phyloP scores from a whole-genome alignment of 2,888 invertebrate genomes.

The Orgyia antiqua region DNA sequence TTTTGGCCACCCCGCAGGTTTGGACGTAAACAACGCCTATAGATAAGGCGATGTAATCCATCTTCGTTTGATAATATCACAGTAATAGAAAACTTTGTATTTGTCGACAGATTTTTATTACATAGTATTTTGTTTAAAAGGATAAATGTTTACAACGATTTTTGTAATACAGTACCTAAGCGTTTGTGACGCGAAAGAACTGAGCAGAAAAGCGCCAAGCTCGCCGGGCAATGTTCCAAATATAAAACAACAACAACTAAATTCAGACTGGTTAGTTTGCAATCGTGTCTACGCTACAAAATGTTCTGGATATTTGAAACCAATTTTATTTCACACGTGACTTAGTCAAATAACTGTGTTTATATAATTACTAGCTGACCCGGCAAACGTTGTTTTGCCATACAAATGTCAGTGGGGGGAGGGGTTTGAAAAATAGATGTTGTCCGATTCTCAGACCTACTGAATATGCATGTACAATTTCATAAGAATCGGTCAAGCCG shows the following conservation, averaged over 20 bases:
- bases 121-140: no score
- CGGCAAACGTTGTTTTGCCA: no score
- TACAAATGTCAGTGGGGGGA: no score
- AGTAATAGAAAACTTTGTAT: conserved; percentile 17
- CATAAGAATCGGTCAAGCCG: no score
- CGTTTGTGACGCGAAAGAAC: conserved; percentile 47
- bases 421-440: no score
- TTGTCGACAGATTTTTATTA: conserved; percentile 13
- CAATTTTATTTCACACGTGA: conserved; percentile 33
- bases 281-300: conserved; percentile 32
- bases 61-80: conserved; percentile 31
- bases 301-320: conserved; percentile 30
- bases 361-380: no score
- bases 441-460: no score
- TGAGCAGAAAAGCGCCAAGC: conserved; percentile 50
- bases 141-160: conserved; percentile 30
- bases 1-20: conserved; percentile 47
- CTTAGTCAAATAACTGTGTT: no score
- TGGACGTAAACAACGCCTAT: conserved; percentile 47
- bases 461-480: no score
- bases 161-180: conserved; percentile 43
- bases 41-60: conserved; percentile 34
- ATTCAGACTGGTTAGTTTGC: conserved; percentile 45
- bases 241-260: conserved; percentile 63
- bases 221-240: conserved; percentile 69